Conservation (phyloP, 2,113 vertebrate genomes). For the Elgaria multicarinata region DNA sequence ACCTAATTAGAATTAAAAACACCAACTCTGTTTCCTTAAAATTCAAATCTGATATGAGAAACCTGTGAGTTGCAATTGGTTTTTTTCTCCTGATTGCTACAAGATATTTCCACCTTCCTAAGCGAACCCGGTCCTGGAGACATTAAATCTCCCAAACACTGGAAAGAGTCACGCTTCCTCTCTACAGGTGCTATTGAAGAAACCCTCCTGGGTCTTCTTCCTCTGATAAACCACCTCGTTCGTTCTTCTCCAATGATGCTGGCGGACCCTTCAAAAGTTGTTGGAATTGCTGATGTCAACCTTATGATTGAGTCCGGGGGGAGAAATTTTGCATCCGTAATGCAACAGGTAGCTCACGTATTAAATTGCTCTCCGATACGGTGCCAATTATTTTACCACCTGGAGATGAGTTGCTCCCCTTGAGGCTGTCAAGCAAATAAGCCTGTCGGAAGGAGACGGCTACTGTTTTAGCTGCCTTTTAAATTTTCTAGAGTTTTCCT, state of each 20-base stretch:
- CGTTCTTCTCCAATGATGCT: neutral
- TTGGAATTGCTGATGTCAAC: neutral
- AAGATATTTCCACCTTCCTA: fast-evolving
- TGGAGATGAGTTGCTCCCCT: neutral
- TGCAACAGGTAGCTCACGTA: neutral
- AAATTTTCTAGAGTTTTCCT: neutral
- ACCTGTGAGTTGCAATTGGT: neutral
- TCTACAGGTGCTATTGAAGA: neutral
- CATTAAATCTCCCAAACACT: neutral
- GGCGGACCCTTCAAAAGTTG: neutral
- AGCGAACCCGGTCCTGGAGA: neutral
- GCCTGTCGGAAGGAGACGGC: neutral
- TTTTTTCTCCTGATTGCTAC: neutral
- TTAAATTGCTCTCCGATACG: constrained; percentile 4
- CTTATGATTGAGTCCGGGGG: neutral
- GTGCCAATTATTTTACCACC: neutral
- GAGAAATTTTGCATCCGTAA: constrained; percentile 2
- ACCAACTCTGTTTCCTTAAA: neutral
- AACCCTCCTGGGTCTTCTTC: neutral
- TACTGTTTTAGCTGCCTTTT: neutral
- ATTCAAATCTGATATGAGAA: neutral
- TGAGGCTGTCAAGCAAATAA: neutral
- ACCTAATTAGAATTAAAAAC: too few relatives aligned
- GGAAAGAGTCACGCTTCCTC: neutral
- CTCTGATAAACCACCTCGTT: neutral